Evolutionary conservation across 2,888 invertebrate species (phyloP).

Genomic region (Rotaria socialis): DNA sequence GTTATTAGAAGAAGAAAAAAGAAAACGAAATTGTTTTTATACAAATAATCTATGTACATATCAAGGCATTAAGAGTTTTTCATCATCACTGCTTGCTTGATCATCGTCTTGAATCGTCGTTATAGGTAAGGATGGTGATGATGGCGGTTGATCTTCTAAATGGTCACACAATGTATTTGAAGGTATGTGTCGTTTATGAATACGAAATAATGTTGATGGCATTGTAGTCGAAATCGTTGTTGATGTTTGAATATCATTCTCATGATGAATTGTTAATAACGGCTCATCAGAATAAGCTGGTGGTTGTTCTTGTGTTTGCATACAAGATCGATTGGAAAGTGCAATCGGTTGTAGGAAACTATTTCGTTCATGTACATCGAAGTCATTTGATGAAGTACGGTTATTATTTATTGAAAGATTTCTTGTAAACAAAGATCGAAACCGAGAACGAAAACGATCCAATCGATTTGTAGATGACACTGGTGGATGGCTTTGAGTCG

Average conservation of each 20-base stretch:
- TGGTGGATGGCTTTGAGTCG: too few species aligned
- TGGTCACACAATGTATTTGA: not conserved
- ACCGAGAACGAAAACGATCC: slow-evolving; percentile 22
- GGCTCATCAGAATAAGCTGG: not conserved
- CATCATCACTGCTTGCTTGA: not conserved
- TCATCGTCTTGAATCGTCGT: not conserved
- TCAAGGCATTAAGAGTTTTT: not conserved
- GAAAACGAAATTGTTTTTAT: not conserved
- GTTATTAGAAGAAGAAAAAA: not conserved
- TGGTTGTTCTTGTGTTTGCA: not conserved
- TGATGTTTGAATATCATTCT: not conserved
- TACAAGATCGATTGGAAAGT: not conserved
- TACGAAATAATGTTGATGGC: not conserved
- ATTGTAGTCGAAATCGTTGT: not conserved
- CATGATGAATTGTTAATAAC: not conserved
- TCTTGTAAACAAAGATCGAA: not conserved
- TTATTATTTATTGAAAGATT: not conserved
- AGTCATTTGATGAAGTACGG: not conserved
- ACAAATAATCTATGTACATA: not conserved
- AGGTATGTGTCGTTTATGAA: not conserved
- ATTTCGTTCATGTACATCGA: not conserved
- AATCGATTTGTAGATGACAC: not conserved
- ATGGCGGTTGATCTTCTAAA: not conserved
- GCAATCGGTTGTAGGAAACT: not conserved
- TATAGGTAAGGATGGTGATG: not conserved